Base-by-base conservation (phyloP, 2,113 vertebrate genomes). In the Tachuris rubrigastra region DNA sequence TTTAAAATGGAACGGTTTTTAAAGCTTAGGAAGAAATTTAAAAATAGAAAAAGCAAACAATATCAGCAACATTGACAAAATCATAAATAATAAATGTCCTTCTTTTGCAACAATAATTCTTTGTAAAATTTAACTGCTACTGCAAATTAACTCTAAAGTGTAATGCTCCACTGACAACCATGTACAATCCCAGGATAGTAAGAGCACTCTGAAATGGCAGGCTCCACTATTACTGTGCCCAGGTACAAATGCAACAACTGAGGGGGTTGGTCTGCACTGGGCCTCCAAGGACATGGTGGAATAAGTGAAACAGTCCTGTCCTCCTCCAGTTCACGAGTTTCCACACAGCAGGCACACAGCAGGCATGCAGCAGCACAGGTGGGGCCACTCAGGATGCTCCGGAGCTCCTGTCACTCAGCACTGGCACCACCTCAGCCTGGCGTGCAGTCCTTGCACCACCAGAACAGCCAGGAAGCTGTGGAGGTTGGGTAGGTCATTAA, bases 311-410 rank as follows among this genome's bases (percentile, higher is more conserved):
- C 8, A 22, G 30, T 15, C 10, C 73, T 55, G 27, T 46, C 23
- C 33, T 21, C 27, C 9, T 12, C 20, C 19, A 14, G 9, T 6
- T 58, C n/a, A 31, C 0, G 2, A 31, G 9, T 13, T 28, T 72
- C 58, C 31, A 37, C 3, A 16, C 19, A 49, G 47, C 0, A 1
- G 19, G 11, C 31, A 37, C 3, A 16, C 19, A 49, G 47, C 0
- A 1, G 19, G 11, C 1, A 5, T 1, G 7, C 3, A 47, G 33
- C 46, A 56, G 33, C 31, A 41, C 4, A 20, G 33, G 7, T 2
- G 8, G 55, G 15, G 75, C 28, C 11, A 21, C 55, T 18, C 1
- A 3, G 52, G 25, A 76, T 27, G 17, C 18, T 44, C 21, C 1
- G 2, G 50, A 73, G 41, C 66, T 53, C 28, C n/a, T 52, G 50